phyloP scores from a whole-genome alignment of 2,113 vertebrate species.

The Lanius collurio region DNA sequence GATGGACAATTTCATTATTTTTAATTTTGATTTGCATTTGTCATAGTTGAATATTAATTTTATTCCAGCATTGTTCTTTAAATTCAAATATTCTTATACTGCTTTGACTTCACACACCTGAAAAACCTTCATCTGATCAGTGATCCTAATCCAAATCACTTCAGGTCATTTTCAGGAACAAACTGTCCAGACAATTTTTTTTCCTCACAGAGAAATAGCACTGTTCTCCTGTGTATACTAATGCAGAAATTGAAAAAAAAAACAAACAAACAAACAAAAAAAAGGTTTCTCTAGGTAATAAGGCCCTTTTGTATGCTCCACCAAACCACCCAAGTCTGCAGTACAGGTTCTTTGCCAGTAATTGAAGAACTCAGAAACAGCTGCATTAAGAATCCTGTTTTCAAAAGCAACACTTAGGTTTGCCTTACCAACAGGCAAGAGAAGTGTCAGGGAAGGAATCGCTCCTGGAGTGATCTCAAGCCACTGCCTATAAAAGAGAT shows the following conservation, averaged over 20 bases:
- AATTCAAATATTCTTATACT: not conserved
- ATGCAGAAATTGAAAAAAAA: not conserved
- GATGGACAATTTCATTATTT: not conserved
- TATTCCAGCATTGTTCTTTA: not conserved
- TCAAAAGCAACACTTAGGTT: not conserved
- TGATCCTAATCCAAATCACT: not conserved
- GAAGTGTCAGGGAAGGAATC: not conserved
- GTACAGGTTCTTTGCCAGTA: not conserved
- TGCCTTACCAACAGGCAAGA: not conserved
- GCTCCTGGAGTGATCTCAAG: not conserved
- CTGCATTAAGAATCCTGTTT: not conserved
- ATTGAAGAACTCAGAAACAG: not conserved
- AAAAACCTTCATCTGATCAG: not conserved
- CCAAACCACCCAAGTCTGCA: not conserved
- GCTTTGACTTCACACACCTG: not conserved
- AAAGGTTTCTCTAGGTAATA: not conserved
- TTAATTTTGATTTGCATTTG: not conserved
- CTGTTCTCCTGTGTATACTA: not conserved
- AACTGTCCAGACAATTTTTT: not conserved
- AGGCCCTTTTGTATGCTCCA: not conserved
- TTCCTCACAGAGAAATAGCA: not conserved
- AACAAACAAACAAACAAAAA: not conserved
- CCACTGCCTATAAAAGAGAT: not conserved
- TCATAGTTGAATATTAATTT: not conserved
- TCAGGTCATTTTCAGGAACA: not conserved